Percentiles rank a stretch among this genome's conserved stretches.
Evolutionary conservation across 1,140 invertebrate genomes (phyloP).

Genomic region (Trachymyrmex septentrionalis): DNA sequence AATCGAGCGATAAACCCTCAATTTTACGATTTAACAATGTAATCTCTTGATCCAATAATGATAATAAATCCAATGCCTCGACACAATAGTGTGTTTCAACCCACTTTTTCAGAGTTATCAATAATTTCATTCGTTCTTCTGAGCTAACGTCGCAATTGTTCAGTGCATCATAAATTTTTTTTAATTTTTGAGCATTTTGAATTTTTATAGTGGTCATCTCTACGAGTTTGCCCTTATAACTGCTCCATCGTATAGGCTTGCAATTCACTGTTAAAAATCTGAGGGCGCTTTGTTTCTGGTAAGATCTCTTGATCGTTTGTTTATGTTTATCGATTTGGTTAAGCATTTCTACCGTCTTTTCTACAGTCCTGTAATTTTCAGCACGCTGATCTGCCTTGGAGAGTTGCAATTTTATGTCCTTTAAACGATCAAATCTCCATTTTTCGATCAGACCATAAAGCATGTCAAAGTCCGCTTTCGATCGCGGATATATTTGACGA

Average conservation of each 20-base stretch:
- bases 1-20: conserved; percentile 85
- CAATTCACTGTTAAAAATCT: conserved; percentile 89
- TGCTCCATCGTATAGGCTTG: conserved; percentile 88
- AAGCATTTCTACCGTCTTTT: conserved; percentile 89
- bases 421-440: conserved; percentile 89
- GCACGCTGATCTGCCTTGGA: conserved; percentile 88
- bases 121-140: conserved; percentile 87
- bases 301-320: conserved; percentile 87
- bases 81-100: conserved; percentile 87
- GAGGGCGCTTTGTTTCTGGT: conserved; percentile 86
- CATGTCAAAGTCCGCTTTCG: conserved; percentile 89
- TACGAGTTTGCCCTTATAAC: conserved; percentile 87
- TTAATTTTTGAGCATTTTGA: conserved; percentile 89
- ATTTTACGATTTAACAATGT: conserved; percentile 87
- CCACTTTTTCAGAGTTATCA: conserved; percentile 87
- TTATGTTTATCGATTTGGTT: conserved; percentile 88
- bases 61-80: conserved; percentile 87
- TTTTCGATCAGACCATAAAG: conserved; percentile 88
- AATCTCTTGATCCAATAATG: conserved; percentile 89
- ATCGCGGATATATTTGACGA: conserved; percentile 88
- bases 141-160: conserved; percentile 84
- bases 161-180: conserved; percentile 88
- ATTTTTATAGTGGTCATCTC: conserved; percentile 90
- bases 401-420: conserved; percentile 87
- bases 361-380: conserved; percentile 88